A percentile compares a stretch with the other conserved stretches of the same genome.
phyloP scores from a whole-genome alignment of 30 jellyfish, hydroid and myxozoan species.

The Chrysaora quinquecirrha region DNA sequence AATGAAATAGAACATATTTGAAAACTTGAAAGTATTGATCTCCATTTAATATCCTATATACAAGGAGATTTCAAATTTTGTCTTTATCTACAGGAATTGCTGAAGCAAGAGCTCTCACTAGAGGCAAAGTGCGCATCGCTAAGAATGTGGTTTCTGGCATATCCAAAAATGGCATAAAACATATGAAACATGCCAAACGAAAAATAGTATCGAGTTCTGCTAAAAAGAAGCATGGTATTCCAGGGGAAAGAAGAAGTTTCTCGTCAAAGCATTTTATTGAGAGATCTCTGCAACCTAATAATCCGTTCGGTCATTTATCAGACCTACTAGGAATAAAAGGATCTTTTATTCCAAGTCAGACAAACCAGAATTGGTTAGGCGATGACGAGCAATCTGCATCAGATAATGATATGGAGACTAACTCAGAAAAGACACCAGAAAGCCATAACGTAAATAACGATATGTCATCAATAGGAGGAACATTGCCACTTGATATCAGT shows the following conservation, averaged over 20 bases:
- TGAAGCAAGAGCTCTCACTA: background rate
- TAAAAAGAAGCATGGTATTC: background rate
- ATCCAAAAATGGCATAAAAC: background rate
- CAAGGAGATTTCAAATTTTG: background rate
- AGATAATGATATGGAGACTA: background rate
- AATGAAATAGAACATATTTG: too few species aligned
- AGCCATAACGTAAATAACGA: background rate
- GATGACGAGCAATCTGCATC: slow-evolving; percentile 42
- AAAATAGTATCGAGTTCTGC: background rate
- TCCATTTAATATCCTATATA: background rate
- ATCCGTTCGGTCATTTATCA: slow-evolving; percentile 55
- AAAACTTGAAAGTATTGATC: too few species aligned
- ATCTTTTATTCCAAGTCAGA: slow-evolving; percentile 54
- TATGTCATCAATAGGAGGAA: slow-evolving; percentile 12
- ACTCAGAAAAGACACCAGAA: background rate
- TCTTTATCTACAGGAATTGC: background rate
- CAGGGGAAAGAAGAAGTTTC: background rate
- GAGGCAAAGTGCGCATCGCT: background rate
- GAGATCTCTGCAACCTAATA: slow-evolving; percentile 5
- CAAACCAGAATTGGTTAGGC: slow-evolving; percentile 48
- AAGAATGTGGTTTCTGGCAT: background rate
- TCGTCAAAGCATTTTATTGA: slow-evolving; percentile 46
- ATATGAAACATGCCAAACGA: too few species aligned
- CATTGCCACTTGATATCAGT: slow-evolving; percentile 43
- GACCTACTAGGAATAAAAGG: slow-evolving; percentile 61